Evolutionary conservation across 1,140 invertebrate genomes (phyloP), one percentile per base, ranked within the genome.

Genomic region (Cyphomyrmex costatus): DNA sequence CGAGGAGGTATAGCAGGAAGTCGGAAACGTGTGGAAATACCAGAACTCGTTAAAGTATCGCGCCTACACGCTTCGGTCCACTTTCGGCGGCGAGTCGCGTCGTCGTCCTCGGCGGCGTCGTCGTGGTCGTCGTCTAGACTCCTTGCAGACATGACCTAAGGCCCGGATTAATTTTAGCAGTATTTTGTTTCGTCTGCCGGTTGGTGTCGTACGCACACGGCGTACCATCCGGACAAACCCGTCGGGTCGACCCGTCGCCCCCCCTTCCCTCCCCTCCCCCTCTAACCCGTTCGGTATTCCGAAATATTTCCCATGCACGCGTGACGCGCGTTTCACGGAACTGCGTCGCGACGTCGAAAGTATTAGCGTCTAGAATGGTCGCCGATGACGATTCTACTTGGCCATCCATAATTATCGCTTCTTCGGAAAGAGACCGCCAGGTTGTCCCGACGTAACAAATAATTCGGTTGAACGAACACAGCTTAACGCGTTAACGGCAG

Each of bases 81-180:
- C 42, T 82, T 84, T 85, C 86, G 76, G 30, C 86, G 70, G 24
- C 80, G 63, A 68, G 30, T 60, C 79, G 65, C 86, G 63, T 79
- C 77, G 63, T 79, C 77, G 58, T 85, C 79, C 30, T 63, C 83
- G 53, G 73, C 73, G 84, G 85, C 87, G 83, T 83, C 60, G 86
- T 85, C 79, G 61, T 68, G 87, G 71, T 66, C 85, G 80, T 89
- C n/a, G 66, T 56, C 46, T 93, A 93, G 93, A 93, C 93, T 93
- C 51, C 63, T 89, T 92, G 91, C 92, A 93, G 93, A 93, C 93
- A 92, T 92, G 92, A 92, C 91, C 92, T 92, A 93, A 92, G 90
- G 89, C 89, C 76, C 86, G 83, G 91, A 93, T 93, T 93, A 93
- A 93, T 93, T 93, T 93, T 93, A 93, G 93, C 93, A 88, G 88